Evolutionary conservation across 2,888 invertebrate species (phyloP).

Genomic region (Phalera bucephala): DNA sequence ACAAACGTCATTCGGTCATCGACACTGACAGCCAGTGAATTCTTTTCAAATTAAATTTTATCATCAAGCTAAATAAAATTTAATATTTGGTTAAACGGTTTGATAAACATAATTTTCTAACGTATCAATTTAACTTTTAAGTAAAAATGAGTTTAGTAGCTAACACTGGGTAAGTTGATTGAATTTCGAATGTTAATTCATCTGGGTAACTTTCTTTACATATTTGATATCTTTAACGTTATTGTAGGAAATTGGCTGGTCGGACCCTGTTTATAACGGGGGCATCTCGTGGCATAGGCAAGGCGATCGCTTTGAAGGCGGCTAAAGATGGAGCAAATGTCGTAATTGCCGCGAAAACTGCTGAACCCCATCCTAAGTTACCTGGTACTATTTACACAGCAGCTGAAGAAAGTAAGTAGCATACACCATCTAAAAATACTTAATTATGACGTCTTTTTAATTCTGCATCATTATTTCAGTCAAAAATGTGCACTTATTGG

Average conservation of each 20-base stretch:
- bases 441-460: no score
- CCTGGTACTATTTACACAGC: constrained; percentile 96
- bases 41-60: constrained; percentile 15
- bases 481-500: constrained; percentile 8
- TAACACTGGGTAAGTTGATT: constrained; percentile 68
- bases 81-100: constrained; percentile 6
- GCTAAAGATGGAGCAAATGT: constrained; percentile 96
- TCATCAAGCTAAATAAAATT: constrained; percentile 4
- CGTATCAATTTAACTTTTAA: constrained; percentile 8
- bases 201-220: constrained; percentile 17
- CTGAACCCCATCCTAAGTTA: constrained; percentile 93
- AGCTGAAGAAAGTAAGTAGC: constrained; percentile 91
- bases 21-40: constrained; percentile 9
- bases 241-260: constrained; percentile 86
- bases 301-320: constrained; percentile 95
- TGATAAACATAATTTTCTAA: constrained; percentile 7
- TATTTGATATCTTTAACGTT: constrained; percentile 18
- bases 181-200: constrained; percentile 2
- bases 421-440: not conserved
- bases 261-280: constrained; percentile 97
- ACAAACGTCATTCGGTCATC: constrained; percentile 8
- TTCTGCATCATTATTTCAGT: constrained; percentile 16
- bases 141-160: constrained; percentile 75
- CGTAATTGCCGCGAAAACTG: constrained; percentile 96
- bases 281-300: constrained; percentile 97